Evolutionary conservation across 2,797 vertebrate species (phyloP), one percentile per base, ranked within the genome.

Genomic region (Australoheros facetus): DNA sequence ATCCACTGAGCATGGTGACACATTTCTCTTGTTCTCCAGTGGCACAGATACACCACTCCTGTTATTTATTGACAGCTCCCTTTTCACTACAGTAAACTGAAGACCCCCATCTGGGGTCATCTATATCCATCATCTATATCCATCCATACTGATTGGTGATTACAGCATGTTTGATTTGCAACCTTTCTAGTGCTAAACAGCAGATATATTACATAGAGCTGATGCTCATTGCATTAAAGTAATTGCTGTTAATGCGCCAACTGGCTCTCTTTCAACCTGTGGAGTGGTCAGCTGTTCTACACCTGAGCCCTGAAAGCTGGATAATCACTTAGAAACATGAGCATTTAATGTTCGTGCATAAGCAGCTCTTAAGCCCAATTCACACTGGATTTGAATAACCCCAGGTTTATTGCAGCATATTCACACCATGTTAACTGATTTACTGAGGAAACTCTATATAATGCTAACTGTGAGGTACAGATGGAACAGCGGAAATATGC

Each of bases 101-200:
- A 37, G 14, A 62, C 55, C 54, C 19, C 19, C 48, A 13, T 7
- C n/a, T 10, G 30, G 14, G 39, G 26, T 26, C 26, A 26, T 26
- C 26, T 26, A 26, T 26, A 26, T 26, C 26, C 26, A 26, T 26
- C 26, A 26, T 26, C 26, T 26, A n/a, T 30, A 56, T 58, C 14
- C 21, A 39, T 72, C 14, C 3, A 60, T 21, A 12, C 26, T 74
- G 45, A 72, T 37, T 53, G 56, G 1, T 26, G 45, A 76, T 32
- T 42, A 37, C 75, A 81, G 39, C 23, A 19, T 48, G 37, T 74
- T 73, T 79, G 51, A 76, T 78, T 71, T 70, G 32, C 48, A 16
- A 42, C 26, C 1, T 80, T 56, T 51, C 19, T 56, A 2, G 13
- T 59, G 21, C 39, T 48, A 19, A 78, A 21, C 12, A 32, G 23